A percentile compares a stretch with the other conserved stretches of the same genome.
Conservation (phyloP, 2,113 vertebrate species). For the Trogon melanurus region DNA sequence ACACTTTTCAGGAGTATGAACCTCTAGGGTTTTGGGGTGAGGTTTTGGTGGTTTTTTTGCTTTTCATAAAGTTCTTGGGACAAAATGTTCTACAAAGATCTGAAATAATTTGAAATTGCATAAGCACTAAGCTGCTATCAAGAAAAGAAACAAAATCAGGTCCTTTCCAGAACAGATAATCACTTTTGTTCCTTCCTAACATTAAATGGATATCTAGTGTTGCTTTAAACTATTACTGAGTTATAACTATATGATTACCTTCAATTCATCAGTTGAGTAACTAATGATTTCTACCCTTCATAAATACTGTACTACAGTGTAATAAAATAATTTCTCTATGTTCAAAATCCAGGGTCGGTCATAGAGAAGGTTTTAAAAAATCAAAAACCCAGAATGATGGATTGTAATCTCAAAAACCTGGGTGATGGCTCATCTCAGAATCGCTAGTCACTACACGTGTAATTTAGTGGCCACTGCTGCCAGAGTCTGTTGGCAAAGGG, state of each 20-base stretch:
- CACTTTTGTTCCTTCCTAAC: background rate
- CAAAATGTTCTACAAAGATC: background rate
- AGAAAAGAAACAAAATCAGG: background rate
- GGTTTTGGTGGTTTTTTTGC: background rate
- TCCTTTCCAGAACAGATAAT: background rate
- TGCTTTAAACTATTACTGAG: background rate
- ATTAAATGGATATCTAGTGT: background rate
- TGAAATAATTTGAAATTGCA: background rate
- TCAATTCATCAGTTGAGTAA: background rate
- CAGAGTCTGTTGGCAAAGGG: background rate
- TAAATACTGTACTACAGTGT: background rate
- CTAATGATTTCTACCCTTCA: background rate
- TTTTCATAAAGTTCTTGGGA: background rate
- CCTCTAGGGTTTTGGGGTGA: rapidly evolving
- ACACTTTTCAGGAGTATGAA: background rate
- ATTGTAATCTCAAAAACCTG: background rate
- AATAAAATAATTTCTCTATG: background rate
- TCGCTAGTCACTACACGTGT: rapidly evolving
- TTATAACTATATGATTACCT: background rate
- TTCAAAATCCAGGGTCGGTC: background rate
- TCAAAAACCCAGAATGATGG: background rate
- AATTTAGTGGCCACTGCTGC: background rate
- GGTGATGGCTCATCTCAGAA: background rate
- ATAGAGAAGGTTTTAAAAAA: background rate
- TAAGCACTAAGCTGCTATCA: background rate